A percentile compares a stretch with the other conserved stretches of the same genome.
phyloP scores from a whole-genome alignment of 1,140 invertebrate species.

The Drosophila sturtevanti region DNA sequence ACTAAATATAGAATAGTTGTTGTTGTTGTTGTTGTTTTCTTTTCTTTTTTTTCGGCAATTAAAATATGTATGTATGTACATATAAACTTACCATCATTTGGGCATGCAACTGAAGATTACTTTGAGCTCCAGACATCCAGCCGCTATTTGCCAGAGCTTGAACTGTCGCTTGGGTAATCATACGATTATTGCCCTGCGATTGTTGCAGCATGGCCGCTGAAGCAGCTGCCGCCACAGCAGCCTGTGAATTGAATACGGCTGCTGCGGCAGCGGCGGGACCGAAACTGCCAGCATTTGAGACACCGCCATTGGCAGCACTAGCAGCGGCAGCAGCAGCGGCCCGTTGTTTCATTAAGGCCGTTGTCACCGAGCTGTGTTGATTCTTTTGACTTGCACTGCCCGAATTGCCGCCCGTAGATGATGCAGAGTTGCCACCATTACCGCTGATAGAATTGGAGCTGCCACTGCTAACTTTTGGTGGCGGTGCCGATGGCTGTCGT shows the following conservation, averaged over 20 bases:
- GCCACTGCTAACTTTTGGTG: conserved; percentile 63
- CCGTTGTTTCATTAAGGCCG: conserved; percentile 72
- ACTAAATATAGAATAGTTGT: no score
- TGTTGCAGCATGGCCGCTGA: conserved; percentile 60
- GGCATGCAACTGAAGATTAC: conserved; percentile 71
- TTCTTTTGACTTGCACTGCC: conserved; percentile 61
- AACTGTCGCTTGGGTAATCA: conserved; percentile 70
- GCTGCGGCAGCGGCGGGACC: conserved; percentile 57
- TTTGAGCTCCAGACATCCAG: conserved; percentile 71
- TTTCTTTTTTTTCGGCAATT: no score
- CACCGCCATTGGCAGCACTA: conserved; percentile 39
- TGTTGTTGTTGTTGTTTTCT: no score
- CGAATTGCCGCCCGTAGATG: neutral
- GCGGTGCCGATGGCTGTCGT: conserved; percentile 84
- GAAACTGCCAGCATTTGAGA: conserved; percentile 45
- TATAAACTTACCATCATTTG: conserved; percentile 75
- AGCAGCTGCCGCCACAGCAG: conserved; percentile 52
- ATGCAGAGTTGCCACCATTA: conserved; percentile 30
- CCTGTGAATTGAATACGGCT: conserved; percentile 65
- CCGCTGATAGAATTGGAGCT: conserved; percentile 27
- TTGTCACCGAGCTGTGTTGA: conserved; percentile 77
- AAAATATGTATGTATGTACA: neutral
- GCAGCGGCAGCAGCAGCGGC: conserved; percentile 52
- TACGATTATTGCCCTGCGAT: conserved; percentile 54
- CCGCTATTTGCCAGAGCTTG: conserved; percentile 71